Evolutionary conservation across 2,888 invertebrate genomes (phyloP), one percentile per base, ranked within the genome.

Genomic region (Zelleria hepariella): DNA sequence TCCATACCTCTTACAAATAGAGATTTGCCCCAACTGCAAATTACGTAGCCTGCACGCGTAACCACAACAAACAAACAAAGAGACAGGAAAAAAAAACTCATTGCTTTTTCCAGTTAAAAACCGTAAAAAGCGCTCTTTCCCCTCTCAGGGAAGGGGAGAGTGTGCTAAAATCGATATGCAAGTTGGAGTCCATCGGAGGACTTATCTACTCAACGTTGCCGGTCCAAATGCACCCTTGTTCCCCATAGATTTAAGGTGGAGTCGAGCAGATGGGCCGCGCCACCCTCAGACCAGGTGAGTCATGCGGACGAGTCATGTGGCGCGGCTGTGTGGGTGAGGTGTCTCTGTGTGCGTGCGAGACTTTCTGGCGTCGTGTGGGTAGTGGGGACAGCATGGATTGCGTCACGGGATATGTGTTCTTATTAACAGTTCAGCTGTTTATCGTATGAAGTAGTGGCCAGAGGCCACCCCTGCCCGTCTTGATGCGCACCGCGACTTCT

Each of bases 151-250:
- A 56, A 56, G 68, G 74, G 70, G 75, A 72, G 78, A 75, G 74
- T 70, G 72, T 68, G 70, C 72, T 69, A 59, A 67, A 82, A 86
- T 86, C 86, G 83, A 86, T 86, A 86, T 79, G 79, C 83, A 80
- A 78, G 79, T 77, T 59, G 21, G 72, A 75, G 80, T 74, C 75
- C 71, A 72, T 77, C 75, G 1, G 23, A 4, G 15, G 4, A 42
- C n/a, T 3, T 57, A 57, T 57, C 53, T 53, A 20, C 25, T 57
- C 5, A 21, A 47, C 58, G 61, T 82, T 75, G 82, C 66, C 67
- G 67, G 73, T 66, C 56, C 65, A 73, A 70, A 73, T 65, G 71
- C 81, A 79, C 83, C 82, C 83, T 75, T 53, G 15, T 24, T 8
- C 15, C n/a, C 18, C 49, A 2, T 18, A 24, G 25, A 53, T 25